phyloP scores from a whole-genome alignment of 2,797 vertebrate genomes.

The Tapera naevia region DNA sequence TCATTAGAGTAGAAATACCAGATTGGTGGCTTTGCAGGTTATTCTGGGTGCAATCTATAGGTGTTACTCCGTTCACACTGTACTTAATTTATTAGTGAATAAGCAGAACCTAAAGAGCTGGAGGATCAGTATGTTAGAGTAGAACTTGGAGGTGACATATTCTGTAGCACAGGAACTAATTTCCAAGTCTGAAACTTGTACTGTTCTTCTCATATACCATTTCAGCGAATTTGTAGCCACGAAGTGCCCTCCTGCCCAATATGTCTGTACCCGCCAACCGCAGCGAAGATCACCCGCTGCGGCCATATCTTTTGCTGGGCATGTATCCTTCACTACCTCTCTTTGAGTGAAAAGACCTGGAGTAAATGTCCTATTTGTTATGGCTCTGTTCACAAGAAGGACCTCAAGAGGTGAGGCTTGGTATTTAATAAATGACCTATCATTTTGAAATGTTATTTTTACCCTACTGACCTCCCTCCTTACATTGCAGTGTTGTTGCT shows the following conservation, averaged over 20 bases:
- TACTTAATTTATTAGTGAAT: not conserved
- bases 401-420: conserved; percentile 91
- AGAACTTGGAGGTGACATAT: not conserved
- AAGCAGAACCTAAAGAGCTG: not conserved
- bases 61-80: not conserved
- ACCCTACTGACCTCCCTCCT: not conserved
- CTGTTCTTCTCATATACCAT: not conserved
- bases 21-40: not conserved
- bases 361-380: conserved; percentile 98
- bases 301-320: conserved; percentile 99
- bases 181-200: not conserved
- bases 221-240: conserved; percentile 96
- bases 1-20: not conserved
- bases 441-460: not conserved
- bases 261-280: conserved; percentile 94
- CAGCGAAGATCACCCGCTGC: conserved; percentile 95
- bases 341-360: conserved; percentile 93
- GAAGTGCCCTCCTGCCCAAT: conserved; percentile 98
- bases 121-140: not conserved
- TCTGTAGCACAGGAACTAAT: not conserved
- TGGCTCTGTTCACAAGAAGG: conserved; percentile 88
- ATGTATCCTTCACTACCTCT: conserved; percentile 97
- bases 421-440: not conserved
- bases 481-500: conserved; percentile 87
- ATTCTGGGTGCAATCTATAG: not conserved